These are phyloP conservation scores for Oncopodura yosiiana DNA, from an alignment of 1,140 invertebrate genomes.

Conservation along the genomic window DNA sequence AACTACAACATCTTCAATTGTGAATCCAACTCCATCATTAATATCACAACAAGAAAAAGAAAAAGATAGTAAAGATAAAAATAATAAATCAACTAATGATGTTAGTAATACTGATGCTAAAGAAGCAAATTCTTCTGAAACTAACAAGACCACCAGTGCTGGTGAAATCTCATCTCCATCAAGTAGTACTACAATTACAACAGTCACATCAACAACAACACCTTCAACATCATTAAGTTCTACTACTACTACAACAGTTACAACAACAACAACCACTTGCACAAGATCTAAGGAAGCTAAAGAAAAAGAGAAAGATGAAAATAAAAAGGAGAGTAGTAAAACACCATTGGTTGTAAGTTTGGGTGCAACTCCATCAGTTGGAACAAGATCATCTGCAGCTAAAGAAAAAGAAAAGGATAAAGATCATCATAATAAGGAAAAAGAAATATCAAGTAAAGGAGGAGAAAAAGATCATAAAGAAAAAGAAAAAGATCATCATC, in stretches of 20 bases:
- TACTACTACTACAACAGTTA: background rate
- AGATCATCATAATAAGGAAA: too few relatives aligned
- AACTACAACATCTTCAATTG: background rate
- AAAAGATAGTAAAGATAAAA: too few relatives aligned
- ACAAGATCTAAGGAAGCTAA: constrained; percentile 1
- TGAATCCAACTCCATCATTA: background rate
- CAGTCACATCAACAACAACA: background rate
- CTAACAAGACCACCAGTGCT: background rate
- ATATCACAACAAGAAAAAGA: too few relatives aligned
- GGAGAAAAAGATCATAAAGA: constrained; percentile 46
- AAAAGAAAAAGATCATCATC: constrained; percentile 51
- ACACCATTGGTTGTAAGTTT: background rate
- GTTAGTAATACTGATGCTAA: background rate
- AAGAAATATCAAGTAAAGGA: background rate
- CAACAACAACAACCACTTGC: background rate
- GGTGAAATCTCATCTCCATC: background rate
- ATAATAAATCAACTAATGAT: background rate
- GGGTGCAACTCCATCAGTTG: background rate
- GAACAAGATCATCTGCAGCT: background rate
- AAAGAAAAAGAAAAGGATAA: background rate
- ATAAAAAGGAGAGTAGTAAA: background rate
- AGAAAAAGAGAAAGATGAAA: constrained; percentile 4
- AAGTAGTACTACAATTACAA: background rate
- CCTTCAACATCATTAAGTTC: background rate
- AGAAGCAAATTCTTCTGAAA: background rate